phyloP scores from a whole-genome alignment of 2,113 vertebrate genomes.

The Verasper variegatus region DNA sequence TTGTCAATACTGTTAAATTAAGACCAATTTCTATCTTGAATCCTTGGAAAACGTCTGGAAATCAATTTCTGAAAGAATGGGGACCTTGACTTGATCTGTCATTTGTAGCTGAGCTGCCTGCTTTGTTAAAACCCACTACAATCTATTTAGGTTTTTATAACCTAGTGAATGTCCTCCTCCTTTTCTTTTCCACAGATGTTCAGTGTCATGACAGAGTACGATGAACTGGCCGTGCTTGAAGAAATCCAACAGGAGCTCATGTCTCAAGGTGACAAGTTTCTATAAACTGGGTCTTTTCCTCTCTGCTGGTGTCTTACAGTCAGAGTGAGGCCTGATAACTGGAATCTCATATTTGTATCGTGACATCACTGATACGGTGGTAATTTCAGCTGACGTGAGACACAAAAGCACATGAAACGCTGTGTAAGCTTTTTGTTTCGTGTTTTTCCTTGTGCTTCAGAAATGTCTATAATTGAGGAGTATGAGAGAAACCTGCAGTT shows the following conservation, averaged over 20 bases:
- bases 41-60: no score
- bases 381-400: no score
- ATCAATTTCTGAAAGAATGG: no score
- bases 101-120: neutral
- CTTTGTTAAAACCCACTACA: no score
- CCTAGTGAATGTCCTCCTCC: neutral
- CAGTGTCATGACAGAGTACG: slow-evolving; percentile 69
- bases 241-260: slow-evolving; percentile 92
- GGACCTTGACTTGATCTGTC: neutral
- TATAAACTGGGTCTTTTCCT: no score
- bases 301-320: no score
- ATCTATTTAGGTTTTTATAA: neutral
- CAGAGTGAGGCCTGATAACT: neutral
- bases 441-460: slow-evolving; percentile 63
- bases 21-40: no score
- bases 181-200: slow-evolving; percentile 61
- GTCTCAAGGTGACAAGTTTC: slow-evolving; percentile 82
- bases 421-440: neutral
- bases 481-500: slow-evolving; percentile 87
- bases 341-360: no score
- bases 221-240: slow-evolving; percentile 86
- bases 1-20: no score
- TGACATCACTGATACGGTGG: no score
- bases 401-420: no score
- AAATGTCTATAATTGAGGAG: slow-evolving; percentile 86